Percentiles rank a stretch among this genome's conserved stretches.
Evolutionary conservation across 1,140 invertebrate genomes (phyloP).

Genomic region (Drosophila murphyi): DNA sequence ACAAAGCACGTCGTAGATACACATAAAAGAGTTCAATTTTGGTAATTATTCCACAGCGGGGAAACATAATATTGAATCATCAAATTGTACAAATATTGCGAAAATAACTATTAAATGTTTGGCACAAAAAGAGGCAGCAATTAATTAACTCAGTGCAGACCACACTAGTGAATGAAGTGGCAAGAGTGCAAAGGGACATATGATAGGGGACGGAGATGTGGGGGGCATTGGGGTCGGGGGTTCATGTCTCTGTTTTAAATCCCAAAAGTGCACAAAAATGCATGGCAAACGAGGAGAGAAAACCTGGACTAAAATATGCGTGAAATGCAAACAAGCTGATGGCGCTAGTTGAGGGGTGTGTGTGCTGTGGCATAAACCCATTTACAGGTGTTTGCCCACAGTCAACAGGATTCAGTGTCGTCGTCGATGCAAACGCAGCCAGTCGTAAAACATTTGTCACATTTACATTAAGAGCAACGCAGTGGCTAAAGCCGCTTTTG

Average conservation of each 20-base stretch:
- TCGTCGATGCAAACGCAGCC: slow-evolving; percentile 61
- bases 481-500: slow-evolving; percentile 13
- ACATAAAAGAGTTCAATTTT: neutral
- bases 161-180: neutral
- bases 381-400: slow-evolving; percentile 79
- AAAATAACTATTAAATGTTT: slow-evolving; percentile 21
- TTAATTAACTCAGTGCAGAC: slow-evolving; percentile 37
- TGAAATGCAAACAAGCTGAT: slow-evolving; percentile 58
- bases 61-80: slow-evolving; percentile 3
- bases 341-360: slow-evolving; percentile 13
- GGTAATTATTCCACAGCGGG: neutral
- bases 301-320: slow-evolving; percentile 59
- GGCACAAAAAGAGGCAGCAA: slow-evolving; percentile 15
- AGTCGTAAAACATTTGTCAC: slow-evolving; percentile 82
- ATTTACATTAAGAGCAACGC: slow-evolving; percentile 77
- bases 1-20: no score
- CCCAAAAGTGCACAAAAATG: slow-evolving; percentile 62
- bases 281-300: slow-evolving; percentile 16
- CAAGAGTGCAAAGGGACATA: no score
- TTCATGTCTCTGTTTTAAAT: slow-evolving; percentile 35
- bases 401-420: slow-evolving; percentile 61
- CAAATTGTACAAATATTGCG: neutral
- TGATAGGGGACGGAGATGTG: neutral
- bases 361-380: slow-evolving; percentile 67
- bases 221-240: neutral